Percentiles rank a stretch among this genome's conserved stretches.
phyloP scores from a whole-genome alignment of 2,113 vertebrate species.

The Phylloscopus trochilus region DNA sequence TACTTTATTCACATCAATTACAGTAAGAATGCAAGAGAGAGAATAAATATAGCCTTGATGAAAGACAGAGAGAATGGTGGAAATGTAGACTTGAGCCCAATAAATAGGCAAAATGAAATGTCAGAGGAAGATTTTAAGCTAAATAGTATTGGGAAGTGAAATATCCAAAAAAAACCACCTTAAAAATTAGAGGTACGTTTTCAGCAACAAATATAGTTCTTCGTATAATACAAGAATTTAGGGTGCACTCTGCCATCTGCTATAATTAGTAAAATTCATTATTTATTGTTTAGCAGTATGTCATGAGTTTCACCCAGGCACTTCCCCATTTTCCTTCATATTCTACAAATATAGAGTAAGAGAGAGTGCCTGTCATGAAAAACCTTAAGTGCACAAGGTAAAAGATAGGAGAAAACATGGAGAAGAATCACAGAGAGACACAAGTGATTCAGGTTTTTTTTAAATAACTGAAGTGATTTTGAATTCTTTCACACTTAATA shows the following conservation, averaged over 20 bases:
- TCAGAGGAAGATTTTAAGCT: not conserved
- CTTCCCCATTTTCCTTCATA: slow-evolving; percentile 16
- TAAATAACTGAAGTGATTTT: not conserved
- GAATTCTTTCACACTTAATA: not conserved
- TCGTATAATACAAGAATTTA: not conserved
- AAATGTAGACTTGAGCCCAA: not conserved
- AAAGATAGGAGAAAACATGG: slow-evolving; percentile 22
- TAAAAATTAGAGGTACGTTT: not conserved
- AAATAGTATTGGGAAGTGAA: not conserved
- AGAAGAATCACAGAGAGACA: slow-evolving; percentile 34
- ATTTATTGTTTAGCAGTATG: slow-evolving; percentile 33
- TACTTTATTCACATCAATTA: not conserved
- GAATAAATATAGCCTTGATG: not conserved
- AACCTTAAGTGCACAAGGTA: slow-evolving; percentile 8
- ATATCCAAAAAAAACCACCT: not conserved
- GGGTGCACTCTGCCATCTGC: not conserved
- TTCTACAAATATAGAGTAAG: slow-evolving; percentile 28
- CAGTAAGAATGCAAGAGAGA: not conserved
- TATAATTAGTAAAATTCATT: slow-evolving; percentile 21
- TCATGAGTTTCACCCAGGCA: slow-evolving; percentile 13
- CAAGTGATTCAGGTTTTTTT: slow-evolving; percentile 15
- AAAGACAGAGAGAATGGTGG: not conserved
- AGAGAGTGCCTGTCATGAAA: slow-evolving; percentile 30
- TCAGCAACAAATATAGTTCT: not conserved
- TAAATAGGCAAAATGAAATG: not conserved